Evolutionary conservation across 2,113 vertebrate genomes (phyloP).

Genomic region (Poecilia latipinna): DNA sequence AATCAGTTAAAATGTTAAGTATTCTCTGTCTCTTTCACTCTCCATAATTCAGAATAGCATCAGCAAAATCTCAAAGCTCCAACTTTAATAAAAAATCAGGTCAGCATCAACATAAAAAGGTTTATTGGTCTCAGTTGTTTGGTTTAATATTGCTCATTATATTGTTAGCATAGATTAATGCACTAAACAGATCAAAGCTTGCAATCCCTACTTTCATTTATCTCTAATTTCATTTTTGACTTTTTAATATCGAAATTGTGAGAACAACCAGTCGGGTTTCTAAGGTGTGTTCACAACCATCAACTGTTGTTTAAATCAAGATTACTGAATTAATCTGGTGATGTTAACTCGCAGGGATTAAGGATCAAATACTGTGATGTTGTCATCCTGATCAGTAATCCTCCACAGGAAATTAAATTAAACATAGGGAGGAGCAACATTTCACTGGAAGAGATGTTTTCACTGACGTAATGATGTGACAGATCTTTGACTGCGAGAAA

Average conservation of each 20-base stretch:
- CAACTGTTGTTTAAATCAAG: background rate
- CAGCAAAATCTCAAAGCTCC: background rate
- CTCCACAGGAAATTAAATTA: background rate
- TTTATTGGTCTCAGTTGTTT: background rate
- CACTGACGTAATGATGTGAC: background rate
- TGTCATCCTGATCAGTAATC: background rate
- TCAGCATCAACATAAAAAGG: background rate
- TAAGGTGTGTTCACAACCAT: background rate
- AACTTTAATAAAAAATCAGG: background rate
- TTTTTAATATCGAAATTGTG: background rate
- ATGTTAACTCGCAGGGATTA: background rate
- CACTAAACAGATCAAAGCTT: background rate
- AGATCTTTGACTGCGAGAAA: background rate
- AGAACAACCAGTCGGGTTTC: background rate
- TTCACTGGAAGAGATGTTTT: background rate
- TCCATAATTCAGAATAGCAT: background rate
- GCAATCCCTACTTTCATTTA: background rate
- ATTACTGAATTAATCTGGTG: background rate
- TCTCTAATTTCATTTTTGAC: background rate
- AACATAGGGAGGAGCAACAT: background rate
- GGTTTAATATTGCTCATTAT: background rate
- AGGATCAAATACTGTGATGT: background rate
- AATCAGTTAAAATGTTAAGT: background rate
- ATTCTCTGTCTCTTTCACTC: background rate
- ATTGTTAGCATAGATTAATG: background rate